Percentiles rank a stretch among this genome's conserved stretches.
These are phyloP conservation scores for Conopomorpha cramerella DNA, from an alignment of 1,140 invertebrate species.

Conservation along the genomic window DNA sequence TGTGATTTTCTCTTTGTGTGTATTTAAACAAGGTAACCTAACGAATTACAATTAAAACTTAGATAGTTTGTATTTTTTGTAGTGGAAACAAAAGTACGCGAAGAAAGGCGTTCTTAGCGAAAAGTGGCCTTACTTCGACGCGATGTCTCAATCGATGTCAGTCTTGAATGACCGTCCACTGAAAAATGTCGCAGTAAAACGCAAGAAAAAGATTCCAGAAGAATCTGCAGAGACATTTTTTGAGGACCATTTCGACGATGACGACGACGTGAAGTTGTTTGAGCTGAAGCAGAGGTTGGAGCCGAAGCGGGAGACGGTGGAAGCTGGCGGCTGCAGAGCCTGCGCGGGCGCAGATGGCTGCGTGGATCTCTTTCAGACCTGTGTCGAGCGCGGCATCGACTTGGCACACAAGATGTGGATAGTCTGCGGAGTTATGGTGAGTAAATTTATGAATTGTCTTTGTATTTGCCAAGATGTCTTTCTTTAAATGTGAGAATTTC, in stretches of 20 bases:
- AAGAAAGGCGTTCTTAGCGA: conserved; percentile 39
- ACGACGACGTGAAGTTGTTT: conserved; percentile 38
- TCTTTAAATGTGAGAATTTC: no score
- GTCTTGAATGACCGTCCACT: conserved; percentile 4
- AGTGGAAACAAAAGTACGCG: conserved; percentile 48
- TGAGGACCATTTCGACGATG: conserved; percentile 12
- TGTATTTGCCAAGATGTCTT: no score
- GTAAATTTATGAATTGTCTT: no score
- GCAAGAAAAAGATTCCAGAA: conserved; percentile 11
- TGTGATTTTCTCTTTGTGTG: background rate
- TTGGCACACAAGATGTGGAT: conserved; percentile 28
- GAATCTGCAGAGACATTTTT: conserved; percentile 8
- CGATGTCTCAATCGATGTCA: conserved; percentile 23
- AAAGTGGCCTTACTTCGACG: conserved; percentile 47
- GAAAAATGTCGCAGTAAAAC: conserved; percentile 4
- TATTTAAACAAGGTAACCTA: background rate
- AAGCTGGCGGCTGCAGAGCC: conserved; percentile 20
- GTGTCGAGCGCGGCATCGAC: conserved; percentile 23
- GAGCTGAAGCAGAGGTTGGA: conserved; percentile 30
- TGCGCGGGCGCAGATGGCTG: conserved; percentile 23
- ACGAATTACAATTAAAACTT: background rate
- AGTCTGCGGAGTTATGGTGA: conserved; percentile 30
- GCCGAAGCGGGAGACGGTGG: conserved; percentile 19
- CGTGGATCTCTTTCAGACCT: conserved; percentile 25
- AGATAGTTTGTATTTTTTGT: conserved; percentile 2